Percentiles rank a stretch among this genome's conserved stretches.
phyloP scores from a whole-genome alignment of 2,888 invertebrate genomes.

The Onchidella celtica region DNA sequence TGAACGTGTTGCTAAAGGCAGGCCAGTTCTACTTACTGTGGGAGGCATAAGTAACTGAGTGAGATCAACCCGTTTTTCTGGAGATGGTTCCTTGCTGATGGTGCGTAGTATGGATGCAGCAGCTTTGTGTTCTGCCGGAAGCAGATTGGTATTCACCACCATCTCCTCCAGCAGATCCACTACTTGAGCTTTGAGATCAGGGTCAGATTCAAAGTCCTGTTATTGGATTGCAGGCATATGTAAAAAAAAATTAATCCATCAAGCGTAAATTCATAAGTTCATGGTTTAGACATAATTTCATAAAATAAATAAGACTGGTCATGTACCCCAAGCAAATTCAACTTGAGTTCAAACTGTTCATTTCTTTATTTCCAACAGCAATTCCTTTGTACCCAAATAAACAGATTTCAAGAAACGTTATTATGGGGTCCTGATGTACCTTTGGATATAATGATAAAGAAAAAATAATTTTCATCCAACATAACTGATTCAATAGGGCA shows the following conservation, averaged over 20 bases:
- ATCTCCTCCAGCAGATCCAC: constrained; percentile 94
- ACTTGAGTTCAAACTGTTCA: background rate
- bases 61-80: constrained; percentile 85
- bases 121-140: constrained; percentile 94
- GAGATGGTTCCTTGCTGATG: constrained; percentile 87
- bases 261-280: background rate
- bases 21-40: constrained; percentile 79
- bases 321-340: background rate
- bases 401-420: too few relatives aligned
- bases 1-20: too few relatives aligned
- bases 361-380: too few relatives aligned
- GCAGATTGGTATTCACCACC: constrained; percentile 87
- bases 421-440: too few relatives aligned
- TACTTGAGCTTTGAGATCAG: constrained; percentile 87
- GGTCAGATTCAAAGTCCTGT: constrained; percentile 88
- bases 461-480: too few relatives aligned
- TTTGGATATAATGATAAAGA: too few relatives aligned
- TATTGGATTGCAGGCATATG: too few relatives aligned
- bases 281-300: background rate
- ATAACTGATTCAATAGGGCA: too few relatives aligned
- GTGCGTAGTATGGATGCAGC: constrained; percentile 90
- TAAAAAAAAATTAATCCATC: too few relatives aligned
- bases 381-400: too few relatives aligned
- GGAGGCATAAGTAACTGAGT: constrained; percentile 86
- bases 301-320: too few relatives aligned